Percentiles rank a stretch among this genome's conserved stretches.
phyloP scores from a whole-genome alignment of 2,113 vertebrate species.

The Recurvirostra avosetta region DNA sequence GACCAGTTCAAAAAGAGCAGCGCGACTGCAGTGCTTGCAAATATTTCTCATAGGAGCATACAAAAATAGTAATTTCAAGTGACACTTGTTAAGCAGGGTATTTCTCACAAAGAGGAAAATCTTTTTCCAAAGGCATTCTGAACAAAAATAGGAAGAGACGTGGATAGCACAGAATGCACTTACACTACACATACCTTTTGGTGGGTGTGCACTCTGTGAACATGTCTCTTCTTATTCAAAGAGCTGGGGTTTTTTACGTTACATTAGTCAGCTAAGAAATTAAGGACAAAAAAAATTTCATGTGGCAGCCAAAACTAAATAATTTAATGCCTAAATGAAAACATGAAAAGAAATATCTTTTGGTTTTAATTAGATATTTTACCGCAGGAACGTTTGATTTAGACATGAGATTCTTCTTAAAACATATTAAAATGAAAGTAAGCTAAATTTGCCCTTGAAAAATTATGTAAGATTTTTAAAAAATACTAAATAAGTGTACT shows the following conservation, averaged over 20 bases:
- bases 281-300: background rate
- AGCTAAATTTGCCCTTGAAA: background rate
- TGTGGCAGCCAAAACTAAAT: background rate
- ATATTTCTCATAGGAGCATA: constrained; percentile 17
- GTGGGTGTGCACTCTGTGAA: constrained; percentile 44
- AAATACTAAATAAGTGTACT: background rate
- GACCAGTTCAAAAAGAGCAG: constrained; percentile 21
- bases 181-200: constrained; percentile 45
- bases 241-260: background rate
- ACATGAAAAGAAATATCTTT: background rate
- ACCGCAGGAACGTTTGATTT: background rate
- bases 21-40: background rate
- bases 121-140: constrained; percentile 36
- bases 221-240: constrained; percentile 52
- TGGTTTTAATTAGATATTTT: background rate
- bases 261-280: constrained; percentile 43
- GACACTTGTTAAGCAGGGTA: constrained; percentile 31
- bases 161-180: background rate
- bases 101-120: constrained; percentile 27
- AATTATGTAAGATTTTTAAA: fast-evolving
- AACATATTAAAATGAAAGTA: background rate
- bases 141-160: constrained; percentile 32
- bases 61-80: constrained; percentile 56
- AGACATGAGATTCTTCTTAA: background rate
- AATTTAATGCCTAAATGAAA: background rate